Conservation (phyloP, 2,888 invertebrate species). For the Metacarcinus magister region DNA sequence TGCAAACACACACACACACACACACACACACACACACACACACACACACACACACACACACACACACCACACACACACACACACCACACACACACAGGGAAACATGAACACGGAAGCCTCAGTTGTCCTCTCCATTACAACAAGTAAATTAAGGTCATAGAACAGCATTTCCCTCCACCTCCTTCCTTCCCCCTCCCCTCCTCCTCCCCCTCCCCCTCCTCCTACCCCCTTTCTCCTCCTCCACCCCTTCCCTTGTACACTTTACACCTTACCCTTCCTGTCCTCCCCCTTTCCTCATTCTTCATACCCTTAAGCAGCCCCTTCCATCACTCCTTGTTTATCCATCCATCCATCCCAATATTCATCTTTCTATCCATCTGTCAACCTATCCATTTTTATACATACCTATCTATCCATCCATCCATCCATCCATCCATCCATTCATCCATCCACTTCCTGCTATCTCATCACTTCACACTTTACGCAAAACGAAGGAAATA, state of each 20-base stretch:
- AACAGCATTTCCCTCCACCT: no score
- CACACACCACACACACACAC: neutral
- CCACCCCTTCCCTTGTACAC: neutral
- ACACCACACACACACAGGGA: neutral
- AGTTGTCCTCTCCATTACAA: neutral
- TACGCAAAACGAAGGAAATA: neutral
- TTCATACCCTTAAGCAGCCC: neutral
- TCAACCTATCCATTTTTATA: neutral
- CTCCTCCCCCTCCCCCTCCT: neutral
- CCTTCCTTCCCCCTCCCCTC: neutral
- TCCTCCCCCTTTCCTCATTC: constrained; percentile 11
- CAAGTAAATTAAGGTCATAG: neutral
- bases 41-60: constrained; percentile 26
- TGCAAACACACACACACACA: no score
- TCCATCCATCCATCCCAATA: neutral
- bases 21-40: constrained; percentile 5
- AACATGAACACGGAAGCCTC: neutral
- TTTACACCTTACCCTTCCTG: neutral
- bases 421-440: neutral
- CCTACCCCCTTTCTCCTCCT: neutral
- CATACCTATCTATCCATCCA: neutral
- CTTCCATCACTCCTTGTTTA: neutral
- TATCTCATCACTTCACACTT: neutral
- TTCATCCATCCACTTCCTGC: neutral
- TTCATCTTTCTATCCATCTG: neutral